Base-by-base conservation (phyloP, 2,888 invertebrate genomes). In the Epistrophe eligans region DNA sequence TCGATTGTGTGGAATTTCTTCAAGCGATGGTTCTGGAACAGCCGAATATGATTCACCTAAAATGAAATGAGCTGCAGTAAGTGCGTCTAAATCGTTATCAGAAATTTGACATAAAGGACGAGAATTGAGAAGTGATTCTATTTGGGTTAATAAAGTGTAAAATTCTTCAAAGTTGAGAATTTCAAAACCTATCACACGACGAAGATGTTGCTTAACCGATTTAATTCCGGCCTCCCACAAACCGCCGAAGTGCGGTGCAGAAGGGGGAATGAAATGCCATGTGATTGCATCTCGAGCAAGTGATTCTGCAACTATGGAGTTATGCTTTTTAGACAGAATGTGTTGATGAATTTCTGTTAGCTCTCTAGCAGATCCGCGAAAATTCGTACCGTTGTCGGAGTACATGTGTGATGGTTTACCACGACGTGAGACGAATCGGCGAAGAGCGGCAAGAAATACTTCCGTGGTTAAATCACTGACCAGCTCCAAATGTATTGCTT, bases 261-360 rank as follows among this genome's bases (percentile, higher is more conserved):
- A 73, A 5, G 84, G 81, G 6, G 88, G 79, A 32, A 60, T 85
- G n/a, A 88, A 88, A 28, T 85, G 82, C 79, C 82, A 88, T 0
- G 32, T 40, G 15, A 88, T 66, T 3, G 52, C 76, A 40, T 87
- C 79, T n/a, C 60, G 62, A 19, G 85, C 81, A 19, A 85, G 17
- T 5, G 77, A 77, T 64, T 67, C 72, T 5, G 71, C 77, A n/a
- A 82, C 76, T 0, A 76, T 43, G 4, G 55, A 58, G 9, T 76
- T 62, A 15, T 74, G 60, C 0, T 67, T 7, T 15, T 72, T 17
- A 1, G 77, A 77, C 10, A 72, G 11, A 4, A 50, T 58, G 2
- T 79, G 62, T 17, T 77, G 5, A 50, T 79, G 73, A 67, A 84
- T 64, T 50, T 83, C 72, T 8, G 76, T 38, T 11, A 84, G 50